Percentiles rank a stretch among this genome's conserved stretches.
Conservation (phyloP, 2,797 vertebrate genomes). For the Tympanoctomys barrerae region DNA sequence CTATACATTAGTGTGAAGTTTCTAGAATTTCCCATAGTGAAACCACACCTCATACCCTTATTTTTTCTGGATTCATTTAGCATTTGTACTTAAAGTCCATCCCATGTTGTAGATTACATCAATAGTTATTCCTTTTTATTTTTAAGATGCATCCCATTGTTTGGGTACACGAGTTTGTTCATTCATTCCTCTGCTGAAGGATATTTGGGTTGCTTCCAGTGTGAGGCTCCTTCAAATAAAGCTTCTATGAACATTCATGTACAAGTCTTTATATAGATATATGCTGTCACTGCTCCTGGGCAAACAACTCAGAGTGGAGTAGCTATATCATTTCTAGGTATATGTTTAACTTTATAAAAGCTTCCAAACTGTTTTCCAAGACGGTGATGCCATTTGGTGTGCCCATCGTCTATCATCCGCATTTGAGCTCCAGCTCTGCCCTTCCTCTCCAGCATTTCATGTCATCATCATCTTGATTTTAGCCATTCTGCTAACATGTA, state of each 20-base stretch:
- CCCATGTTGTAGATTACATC: background rate
- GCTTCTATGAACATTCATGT: background rate
- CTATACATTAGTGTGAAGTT: background rate
- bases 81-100: background rate
- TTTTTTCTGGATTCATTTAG: background rate
- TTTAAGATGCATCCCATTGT: background rate
- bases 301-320: background rate
- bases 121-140: background rate
- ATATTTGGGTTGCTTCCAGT: background rate
- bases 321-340: background rate
- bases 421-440: background rate
- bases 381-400: background rate
- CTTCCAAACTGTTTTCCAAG: background rate
- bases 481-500: background rate
- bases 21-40: background rate
- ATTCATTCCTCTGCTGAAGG: background rate
- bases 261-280: background rate
- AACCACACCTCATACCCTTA: background rate
- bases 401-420: background rate
- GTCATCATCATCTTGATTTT: background rate
- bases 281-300: background rate
- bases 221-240: background rate
- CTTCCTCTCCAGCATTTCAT: background rate
- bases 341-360: background rate
- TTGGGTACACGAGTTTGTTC: background rate